Conservation (phyloP, 2,888 invertebrate species). For the Atethmia centrago region DNA sequence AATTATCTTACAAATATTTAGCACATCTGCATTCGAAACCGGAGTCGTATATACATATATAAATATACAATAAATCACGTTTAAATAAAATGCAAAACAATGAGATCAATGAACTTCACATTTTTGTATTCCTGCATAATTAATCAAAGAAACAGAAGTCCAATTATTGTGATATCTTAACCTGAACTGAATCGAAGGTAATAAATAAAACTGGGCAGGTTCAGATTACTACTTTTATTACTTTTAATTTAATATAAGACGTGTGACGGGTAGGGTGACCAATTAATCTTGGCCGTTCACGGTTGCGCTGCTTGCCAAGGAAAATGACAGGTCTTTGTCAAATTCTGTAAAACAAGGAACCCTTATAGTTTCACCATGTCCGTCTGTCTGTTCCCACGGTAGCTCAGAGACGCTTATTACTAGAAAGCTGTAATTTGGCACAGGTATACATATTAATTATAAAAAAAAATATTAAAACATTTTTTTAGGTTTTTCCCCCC, state of each 20-base stretch:
- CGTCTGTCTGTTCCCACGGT: too few species aligned
- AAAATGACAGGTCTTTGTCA: background rate
- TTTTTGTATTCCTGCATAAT: slow-evolving; percentile 53
- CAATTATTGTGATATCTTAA: slow-evolving; percentile 62
- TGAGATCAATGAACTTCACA: slow-evolving; percentile 61
- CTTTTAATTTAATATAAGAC: slow-evolving; percentile 38
- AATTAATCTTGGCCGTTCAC: slow-evolving; percentile 7
- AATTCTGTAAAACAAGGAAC: too few species aligned
- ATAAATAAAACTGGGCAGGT: slow-evolving; percentile 49
- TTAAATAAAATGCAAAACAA: slow-evolving; percentile 40
- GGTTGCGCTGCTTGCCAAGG: background rate
- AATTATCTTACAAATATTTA: slow-evolving; percentile 11
- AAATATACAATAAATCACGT: slow-evolving; percentile 50
- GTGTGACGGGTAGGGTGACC: slow-evolving; percentile 9
- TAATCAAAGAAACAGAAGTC: slow-evolving; percentile 59
- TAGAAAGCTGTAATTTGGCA: too few species aligned
- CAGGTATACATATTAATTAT: too few species aligned
- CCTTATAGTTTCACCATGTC: too few species aligned
- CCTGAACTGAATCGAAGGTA: slow-evolving; percentile 20
- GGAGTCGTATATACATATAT: slow-evolving; percentile 11
- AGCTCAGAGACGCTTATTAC: too few species aligned
- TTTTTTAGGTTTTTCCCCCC: too few species aligned
- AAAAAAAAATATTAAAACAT: too few species aligned
- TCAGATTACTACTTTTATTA: slow-evolving; percentile 33
- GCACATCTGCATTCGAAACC: slow-evolving; percentile 15